Percentiles rank a stretch among this genome's conserved stretches.
These are phyloP conservation scores for Salarias fasciatus DNA, from an alignment of 2,797 vertebrate genomes.

Conservation along the genomic window DNA sequence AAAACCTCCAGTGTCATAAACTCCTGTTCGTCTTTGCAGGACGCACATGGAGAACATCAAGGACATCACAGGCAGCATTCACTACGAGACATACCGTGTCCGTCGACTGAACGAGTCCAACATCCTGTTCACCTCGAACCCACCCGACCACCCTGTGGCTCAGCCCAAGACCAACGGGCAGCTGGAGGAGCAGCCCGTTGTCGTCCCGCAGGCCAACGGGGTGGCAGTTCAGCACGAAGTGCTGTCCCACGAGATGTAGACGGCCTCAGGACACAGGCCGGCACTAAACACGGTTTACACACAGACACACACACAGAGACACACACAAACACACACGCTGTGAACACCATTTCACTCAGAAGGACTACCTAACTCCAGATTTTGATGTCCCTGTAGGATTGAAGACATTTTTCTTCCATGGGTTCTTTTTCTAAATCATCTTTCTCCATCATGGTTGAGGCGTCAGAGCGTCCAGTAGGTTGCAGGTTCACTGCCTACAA, in stretches of 20 bases:
- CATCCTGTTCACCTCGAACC: conserved; percentile 78
- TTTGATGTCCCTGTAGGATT: conserved; percentile 34
- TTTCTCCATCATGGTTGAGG: neutral
- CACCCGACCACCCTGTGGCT: conserved; percentile 68
- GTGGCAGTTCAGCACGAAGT: conserved; percentile 83
- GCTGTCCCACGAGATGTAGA: conserved; percentile 92
- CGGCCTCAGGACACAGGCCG: conserved; percentile 43
- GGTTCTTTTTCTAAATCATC: neutral
- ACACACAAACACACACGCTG: conserved; percentile 38
- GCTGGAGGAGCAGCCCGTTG: conserved; percentile 61
- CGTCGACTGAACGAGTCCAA: conserved; percentile 92
- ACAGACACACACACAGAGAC: conserved; percentile 19
- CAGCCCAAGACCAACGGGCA: conserved; percentile 69
- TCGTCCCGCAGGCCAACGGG: conserved; percentile 83
- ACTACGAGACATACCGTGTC: conserved; percentile 95
- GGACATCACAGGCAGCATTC: conserved; percentile 97
- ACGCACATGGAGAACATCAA: conserved; percentile 99
- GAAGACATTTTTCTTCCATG: conserved; percentile 7
- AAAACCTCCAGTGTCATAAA: no score
- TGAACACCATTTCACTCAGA: conserved; percentile 42
- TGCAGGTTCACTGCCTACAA: neutral
- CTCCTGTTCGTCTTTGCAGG: conserved; percentile 68
- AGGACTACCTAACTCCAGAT: conserved; percentile 34
- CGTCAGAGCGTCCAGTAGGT: no score
- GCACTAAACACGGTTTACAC: conserved; percentile 35